Evolutionary conservation across 2,888 invertebrate genomes (phyloP).

Genomic region (Netelia melanura): DNA sequence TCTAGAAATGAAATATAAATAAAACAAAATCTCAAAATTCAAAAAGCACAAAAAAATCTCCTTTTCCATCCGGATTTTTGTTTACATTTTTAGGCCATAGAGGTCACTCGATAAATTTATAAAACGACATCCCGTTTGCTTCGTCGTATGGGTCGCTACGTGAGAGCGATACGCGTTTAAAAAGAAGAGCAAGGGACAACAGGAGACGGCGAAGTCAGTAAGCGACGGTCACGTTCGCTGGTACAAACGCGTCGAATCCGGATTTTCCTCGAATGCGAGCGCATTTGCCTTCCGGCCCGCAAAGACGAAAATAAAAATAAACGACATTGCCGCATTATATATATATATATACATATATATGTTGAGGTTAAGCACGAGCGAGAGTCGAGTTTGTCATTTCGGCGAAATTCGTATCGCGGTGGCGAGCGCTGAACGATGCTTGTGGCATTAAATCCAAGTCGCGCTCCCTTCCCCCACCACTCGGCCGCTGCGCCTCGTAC

Average conservation of each 20-base stretch:
- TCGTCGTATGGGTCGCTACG: not conserved
- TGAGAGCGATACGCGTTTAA: not conserved
- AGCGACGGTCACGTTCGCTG: not conserved
- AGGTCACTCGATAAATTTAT: conserved; percentile 3
- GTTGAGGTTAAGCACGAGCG: conserved; percentile 5
- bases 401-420: conserved; percentile 39
- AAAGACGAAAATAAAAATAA: conserved; percentile 46
- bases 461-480: not conserved
- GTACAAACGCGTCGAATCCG: conserved; percentile 7
- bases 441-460: conserved; percentile 32
- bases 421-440: conserved; percentile 29
- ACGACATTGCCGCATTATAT: conserved; percentile 15
- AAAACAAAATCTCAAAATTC: too few relatives aligned
- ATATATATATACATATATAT: conserved; percentile 2
- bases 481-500: not conserved
- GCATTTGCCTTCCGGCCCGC: conserved; percentile 34
- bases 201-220: not conserved
- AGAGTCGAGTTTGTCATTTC: conserved; percentile 51
- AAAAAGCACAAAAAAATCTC: too few relatives aligned
- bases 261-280: conserved; percentile 44
- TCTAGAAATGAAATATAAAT: too few relatives aligned
- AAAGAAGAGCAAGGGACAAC: not conserved
- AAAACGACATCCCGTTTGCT: not conserved
- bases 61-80: not conserved
- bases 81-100: conserved; percentile 55